A percentile compares a stretch with the other conserved stretches of the same genome.
Conservation (phyloP, 2,797 vertebrate species). For the Lacerta agilis region DNA sequence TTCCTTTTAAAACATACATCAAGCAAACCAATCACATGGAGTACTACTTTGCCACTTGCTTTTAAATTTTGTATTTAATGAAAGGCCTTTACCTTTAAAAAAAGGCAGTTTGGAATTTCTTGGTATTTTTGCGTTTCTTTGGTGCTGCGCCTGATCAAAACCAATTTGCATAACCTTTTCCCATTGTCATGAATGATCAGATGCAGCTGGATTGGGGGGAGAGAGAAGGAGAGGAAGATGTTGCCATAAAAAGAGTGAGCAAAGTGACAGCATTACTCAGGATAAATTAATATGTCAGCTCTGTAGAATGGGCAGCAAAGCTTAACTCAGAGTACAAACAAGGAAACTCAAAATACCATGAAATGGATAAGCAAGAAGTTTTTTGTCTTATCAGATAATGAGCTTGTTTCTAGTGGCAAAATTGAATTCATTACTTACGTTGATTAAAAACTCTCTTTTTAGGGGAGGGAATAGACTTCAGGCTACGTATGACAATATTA, state of each 20-base stretch:
- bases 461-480: conserved; percentile 35
- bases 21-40: not conserved
- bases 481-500: conserved; percentile 39
- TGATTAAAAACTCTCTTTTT: not conserved
- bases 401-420: conserved; percentile 18
- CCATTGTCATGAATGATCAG: conserved; percentile 16
- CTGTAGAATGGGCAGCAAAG: conserved; percentile 31
- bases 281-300: conserved; percentile 48
- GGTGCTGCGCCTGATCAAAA: not conserved
- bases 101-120: not conserved
- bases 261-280: conserved; percentile 39
- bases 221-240: not conserved
- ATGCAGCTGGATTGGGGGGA: not conserved
- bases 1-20: not conserved
- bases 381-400: conserved; percentile 58
- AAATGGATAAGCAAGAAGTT: conserved; percentile 49
- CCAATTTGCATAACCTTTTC: not conserved
- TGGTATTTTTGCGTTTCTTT: not conserved
- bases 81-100: not conserved
- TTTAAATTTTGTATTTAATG: not conserved
- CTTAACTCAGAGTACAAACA: conserved; percentile 54
- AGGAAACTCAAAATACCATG: conserved; percentile 55
- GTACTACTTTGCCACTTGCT: not conserved
- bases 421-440: conserved; percentile 52
- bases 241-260: conserved; percentile 37